Percentiles rank a stretch among this genome's conserved stretches.
These are phyloP conservation scores for Tryphoninae sp. DNA, from an alignment of 2,888 invertebrate species.

Conservation along the genomic window DNA sequence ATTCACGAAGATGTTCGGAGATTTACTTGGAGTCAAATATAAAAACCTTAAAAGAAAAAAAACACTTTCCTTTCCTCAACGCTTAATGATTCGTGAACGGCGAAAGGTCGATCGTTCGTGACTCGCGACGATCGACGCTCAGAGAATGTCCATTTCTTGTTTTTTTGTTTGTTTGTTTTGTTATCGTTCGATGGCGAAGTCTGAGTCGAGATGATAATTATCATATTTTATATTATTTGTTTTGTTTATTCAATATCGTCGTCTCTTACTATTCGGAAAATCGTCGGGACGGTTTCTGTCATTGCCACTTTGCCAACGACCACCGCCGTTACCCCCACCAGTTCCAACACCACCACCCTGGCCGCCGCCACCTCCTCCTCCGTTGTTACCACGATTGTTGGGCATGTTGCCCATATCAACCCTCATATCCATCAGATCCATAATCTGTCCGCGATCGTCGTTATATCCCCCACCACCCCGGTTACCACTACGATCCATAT, in stretches of 20 bases:
- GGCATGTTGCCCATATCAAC: slow-evolving; percentile 79
- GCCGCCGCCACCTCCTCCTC: slow-evolving; percentile 64
- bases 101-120: neutral
- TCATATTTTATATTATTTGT: slow-evolving; percentile 5
- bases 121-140: neutral
- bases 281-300: slow-evolving; percentile 85
- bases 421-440: slow-evolving; percentile 81
- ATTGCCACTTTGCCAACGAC: slow-evolving; percentile 79
- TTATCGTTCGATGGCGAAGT: slow-evolving; percentile 23
- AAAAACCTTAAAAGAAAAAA: neutral
- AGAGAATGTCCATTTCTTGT: neutral
- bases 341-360: slow-evolving; percentile 64
- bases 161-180: neutral
- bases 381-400: slow-evolving; percentile 70
- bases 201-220: slow-evolving; percentile 32
- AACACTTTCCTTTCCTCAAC: neutral
- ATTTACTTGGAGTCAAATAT: too few species aligned
- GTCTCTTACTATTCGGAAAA: slow-evolving; percentile 86
- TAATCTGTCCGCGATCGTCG: slow-evolving; percentile 80
- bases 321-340: slow-evolving; percentile 78
- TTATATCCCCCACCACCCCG: slow-evolving; percentile 78
- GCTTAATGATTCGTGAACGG: neutral
- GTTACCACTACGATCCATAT: slow-evolving; percentile 77
- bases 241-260: slow-evolving; percentile 83
- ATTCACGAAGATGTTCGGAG: neutral